Evolutionary conservation across 2,888 invertebrate species (phyloP).

Genomic region (Acanthosepion esculentum): DNA sequence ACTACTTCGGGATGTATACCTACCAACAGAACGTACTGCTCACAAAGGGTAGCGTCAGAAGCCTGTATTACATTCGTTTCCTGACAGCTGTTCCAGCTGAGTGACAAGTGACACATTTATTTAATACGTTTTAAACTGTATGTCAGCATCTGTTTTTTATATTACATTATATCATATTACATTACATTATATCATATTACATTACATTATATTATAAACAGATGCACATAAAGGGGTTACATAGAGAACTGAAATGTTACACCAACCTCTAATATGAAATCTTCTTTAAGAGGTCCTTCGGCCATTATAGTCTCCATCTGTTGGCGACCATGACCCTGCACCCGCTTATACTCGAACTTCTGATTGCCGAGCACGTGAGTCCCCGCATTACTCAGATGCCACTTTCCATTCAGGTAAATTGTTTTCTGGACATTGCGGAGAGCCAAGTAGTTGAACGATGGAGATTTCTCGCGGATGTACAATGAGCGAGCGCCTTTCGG

Average conservation of each 20-base stretch:
- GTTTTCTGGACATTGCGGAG: constrained; percentile 86
- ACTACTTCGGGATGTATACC: too few species aligned
- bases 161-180: too few species aligned
- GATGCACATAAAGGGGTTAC: too few species aligned
- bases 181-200: too few species aligned
- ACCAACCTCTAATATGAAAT: constrained; percentile 86
- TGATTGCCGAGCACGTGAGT: constrained; percentile 86
- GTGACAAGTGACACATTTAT: too few species aligned
- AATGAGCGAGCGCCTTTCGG: constrained; percentile 96
- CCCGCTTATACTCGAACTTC: constrained; percentile 89
- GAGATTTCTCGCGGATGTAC: constrained; percentile 83
- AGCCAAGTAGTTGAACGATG: constrained; percentile 94
- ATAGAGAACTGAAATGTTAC: neutral
- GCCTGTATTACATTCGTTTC: too few species aligned
- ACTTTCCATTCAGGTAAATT: constrained; percentile 95
- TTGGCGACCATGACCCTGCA: constrained; percentile 52
- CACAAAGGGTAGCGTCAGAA: too few species aligned
- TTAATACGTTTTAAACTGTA: too few species aligned
- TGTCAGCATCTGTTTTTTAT: too few species aligned
- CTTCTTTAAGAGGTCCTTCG: constrained; percentile 92
- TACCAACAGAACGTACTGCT: too few species aligned
- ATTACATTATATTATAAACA: too few species aligned
- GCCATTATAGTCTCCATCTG: constrained; percentile 86
- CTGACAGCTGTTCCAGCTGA: too few species aligned
- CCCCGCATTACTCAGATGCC: constrained; percentile 92